Percentiles rank a stretch among this genome's conserved stretches.
Conservation (phyloP, 2,888 invertebrate species). For the Gastracanthus pulcherrimus region DNA sequence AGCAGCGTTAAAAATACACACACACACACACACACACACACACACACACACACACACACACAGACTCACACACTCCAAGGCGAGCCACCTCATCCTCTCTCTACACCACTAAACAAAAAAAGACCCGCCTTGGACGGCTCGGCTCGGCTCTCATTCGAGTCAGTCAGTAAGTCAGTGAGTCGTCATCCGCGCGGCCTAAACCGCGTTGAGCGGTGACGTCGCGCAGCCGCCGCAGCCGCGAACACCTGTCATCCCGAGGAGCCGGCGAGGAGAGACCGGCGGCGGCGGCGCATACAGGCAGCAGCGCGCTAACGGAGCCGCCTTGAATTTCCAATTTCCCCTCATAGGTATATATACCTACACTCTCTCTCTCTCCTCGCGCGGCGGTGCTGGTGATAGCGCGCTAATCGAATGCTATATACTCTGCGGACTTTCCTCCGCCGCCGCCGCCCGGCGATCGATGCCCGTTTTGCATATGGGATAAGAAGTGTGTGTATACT, state of each 20-base stretch:
- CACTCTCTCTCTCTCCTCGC: not conserved
- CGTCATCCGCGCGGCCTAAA: too few relatives aligned
- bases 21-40: not conserved
- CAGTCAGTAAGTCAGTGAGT: too few relatives aligned
- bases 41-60: not conserved
- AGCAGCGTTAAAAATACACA: slow-evolving; percentile 44
- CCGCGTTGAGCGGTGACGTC: not conserved
- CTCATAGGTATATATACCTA: too few relatives aligned
- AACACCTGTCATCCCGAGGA: slow-evolving; percentile 63
- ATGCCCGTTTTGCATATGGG: not conserved
- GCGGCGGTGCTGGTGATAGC: not conserved
- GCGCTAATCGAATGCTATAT: not conserved
- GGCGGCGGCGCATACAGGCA: not conserved
- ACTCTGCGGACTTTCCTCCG: not conserved
- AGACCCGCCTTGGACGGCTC: too few relatives aligned
- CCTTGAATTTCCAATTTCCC: not conserved
- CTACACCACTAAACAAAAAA: not conserved
- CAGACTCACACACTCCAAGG: not conserved
- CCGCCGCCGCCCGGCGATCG: slow-evolving; percentile 5
- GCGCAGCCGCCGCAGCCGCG: not conserved
- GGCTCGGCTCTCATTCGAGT: too few relatives aligned
- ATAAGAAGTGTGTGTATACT: not conserved
- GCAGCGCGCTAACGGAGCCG: not conserved
- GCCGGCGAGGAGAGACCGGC: slow-evolving; percentile 32
- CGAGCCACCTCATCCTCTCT: not conserved